These are phyloP conservation scores for Archivesica marissinica DNA, from an alignment of 1,140 invertebrate species.

Conservation along the genomic window DNA sequence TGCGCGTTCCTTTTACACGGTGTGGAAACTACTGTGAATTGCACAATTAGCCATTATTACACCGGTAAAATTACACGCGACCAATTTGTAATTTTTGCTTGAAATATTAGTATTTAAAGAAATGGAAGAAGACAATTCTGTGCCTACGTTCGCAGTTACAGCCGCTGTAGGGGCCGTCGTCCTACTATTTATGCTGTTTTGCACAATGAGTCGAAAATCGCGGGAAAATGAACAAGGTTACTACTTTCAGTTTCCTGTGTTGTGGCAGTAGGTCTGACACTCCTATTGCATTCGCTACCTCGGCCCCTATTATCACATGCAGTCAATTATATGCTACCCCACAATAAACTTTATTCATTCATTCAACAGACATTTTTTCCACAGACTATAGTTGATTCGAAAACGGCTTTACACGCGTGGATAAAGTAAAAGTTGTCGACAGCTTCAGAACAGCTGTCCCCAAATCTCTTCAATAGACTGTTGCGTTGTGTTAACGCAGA, in stretches of 20 bases:
- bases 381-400: too few species aligned
- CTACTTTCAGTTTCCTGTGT: slow-evolving; percentile 6
- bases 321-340: too few species aligned
- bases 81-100: slow-evolving; percentile 11
- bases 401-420: too few species aligned
- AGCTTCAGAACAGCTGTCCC: too few species aligned
- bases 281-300: too few species aligned
- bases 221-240: slow-evolving; percentile 49
- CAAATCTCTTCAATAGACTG: too few species aligned
- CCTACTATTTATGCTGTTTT: slow-evolving; percentile 74
- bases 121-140: slow-evolving; percentile 62
- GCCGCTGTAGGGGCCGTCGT: slow-evolving; percentile 77
- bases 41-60: neutral
- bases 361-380: too few species aligned
- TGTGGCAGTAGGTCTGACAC: too few species aligned
- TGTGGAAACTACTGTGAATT: neutral
- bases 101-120: neutral
- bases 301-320: too few species aligned
- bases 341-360: too few species aligned
- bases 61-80: slow-evolving; percentile 41
- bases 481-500: too few species aligned
- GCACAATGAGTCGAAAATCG: slow-evolving; percentile 68
- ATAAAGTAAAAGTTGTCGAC: too few species aligned
- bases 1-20: neutral
- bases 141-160: slow-evolving; percentile 76